phyloP scores from a whole-genome alignment of 2,888 invertebrate genomes.

The Caprella mutica region DNA sequence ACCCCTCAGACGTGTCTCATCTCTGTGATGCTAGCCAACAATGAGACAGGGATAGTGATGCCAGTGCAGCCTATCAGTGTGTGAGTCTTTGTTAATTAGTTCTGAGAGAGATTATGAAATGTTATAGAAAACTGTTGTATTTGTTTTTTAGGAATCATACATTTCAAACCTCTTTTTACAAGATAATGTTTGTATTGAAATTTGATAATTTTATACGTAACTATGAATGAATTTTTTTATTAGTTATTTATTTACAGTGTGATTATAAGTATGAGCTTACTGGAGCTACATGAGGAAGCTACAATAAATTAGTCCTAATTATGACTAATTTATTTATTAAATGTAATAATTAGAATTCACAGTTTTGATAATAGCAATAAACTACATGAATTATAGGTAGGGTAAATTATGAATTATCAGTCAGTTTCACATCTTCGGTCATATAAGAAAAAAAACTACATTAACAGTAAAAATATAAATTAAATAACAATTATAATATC shows the following conservation, averaged over 20 bases:
- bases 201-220: neutral
- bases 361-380: too few relatives aligned
- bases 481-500: too few relatives aligned
- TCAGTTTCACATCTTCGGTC: too few relatives aligned
- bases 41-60: constrained; percentile 51
- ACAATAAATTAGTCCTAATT: too few relatives aligned
- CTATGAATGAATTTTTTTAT: neutral
- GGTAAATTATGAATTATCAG: too few relatives aligned
- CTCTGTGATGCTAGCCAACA: constrained; percentile 51
- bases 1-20: constrained; percentile 45
- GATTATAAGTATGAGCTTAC: neutral
- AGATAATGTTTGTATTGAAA: neutral
- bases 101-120: neutral
- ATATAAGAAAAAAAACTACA: too few relatives aligned
- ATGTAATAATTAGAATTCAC: too few relatives aligned
- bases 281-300: neutral
- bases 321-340: too few relatives aligned
- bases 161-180: neutral
- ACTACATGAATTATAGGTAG: too few relatives aligned
- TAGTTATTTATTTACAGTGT: neutral
- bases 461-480: too few relatives aligned
- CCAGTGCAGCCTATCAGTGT: constrained; percentile 40
- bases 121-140: too few relatives aligned
- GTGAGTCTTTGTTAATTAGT: constrained; percentile 15
- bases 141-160: too few relatives aligned